Evolutionary conservation across 2,888 invertebrate species (phyloP), one percentile per base, ranked within the genome.

Genomic region (Eubasilissa splendida): DNA sequence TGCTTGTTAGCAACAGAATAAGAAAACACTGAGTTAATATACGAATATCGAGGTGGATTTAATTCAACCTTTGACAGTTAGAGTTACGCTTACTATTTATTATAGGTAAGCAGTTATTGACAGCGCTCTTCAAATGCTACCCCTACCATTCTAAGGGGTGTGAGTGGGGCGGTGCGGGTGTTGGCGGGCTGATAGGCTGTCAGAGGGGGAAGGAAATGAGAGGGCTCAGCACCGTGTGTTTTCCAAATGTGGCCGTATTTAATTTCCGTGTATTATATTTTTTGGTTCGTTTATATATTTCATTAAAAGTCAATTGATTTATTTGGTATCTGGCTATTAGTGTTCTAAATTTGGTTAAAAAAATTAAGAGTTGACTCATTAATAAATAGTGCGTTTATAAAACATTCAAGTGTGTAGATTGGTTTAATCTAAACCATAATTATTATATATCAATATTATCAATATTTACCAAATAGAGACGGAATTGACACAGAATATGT

Each of bases 51-150:
- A 60, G 68, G 60, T 60, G 76, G 80, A 60, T 60, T 76, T 68
- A 77, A 60, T 59, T 60, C 76, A 79, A 58, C 78, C 54, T 68
- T 76, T 66, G 79, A 82, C 79, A 82, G 79, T 63, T 31, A n/a
- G 76, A 82, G 79, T 75, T 76, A 54, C 60, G 79, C 79, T 77
- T 80, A 82, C 71, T 80, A 80, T 82, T 82, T 82, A 82, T 82
- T 80, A 68, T 76, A 76, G 76, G 82, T 74, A 79, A 82, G 79
- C 82, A 79, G 80, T 79, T 82, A 82, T 82, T 82, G 82, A 82
- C 82, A 80, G 82, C 66, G 68, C 74, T 54, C 76, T 77, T 80
- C 74, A 60, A 50, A 58, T 56, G 66, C 58, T 22, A 31, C 58
- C 75, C 60, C 63, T 53, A 59, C 11, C 5, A 52, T 52, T 12